Percentiles rank a stretch among this genome's conserved stretches.
Evolutionary conservation across 1,140 invertebrate species (phyloP).

Genomic region (Drosophila tristis): DNA sequence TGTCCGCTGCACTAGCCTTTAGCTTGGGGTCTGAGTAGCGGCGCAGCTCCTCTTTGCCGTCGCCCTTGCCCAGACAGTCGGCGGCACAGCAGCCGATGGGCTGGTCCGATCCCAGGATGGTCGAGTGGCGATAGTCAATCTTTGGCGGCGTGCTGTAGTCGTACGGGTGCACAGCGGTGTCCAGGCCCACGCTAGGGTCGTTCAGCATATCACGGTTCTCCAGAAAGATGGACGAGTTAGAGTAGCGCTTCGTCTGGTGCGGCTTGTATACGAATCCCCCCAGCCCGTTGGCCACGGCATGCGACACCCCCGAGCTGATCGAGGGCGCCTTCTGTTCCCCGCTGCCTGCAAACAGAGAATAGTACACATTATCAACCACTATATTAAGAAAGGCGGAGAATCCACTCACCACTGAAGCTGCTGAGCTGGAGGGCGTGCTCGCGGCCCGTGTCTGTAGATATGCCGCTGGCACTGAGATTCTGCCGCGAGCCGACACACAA

Average conservation of each 20-base stretch:
- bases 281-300: slow-evolving; percentile 76
- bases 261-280: slow-evolving; percentile 78
- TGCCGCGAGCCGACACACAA: slow-evolving; percentile 76
- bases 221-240: slow-evolving; percentile 82
- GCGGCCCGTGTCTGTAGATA: slow-evolving; percentile 78
- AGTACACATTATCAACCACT: background rate
- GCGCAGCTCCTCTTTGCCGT: slow-evolving; percentile 66
- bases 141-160: slow-evolving; percentile 78
- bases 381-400: too few relatives aligned
- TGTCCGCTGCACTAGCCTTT: slow-evolving; percentile 45
- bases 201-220: slow-evolving; percentile 84
- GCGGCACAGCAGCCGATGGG: slow-evolving; percentile 53
- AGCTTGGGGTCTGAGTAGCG: slow-evolving; percentile 85
- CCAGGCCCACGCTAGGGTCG: slow-evolving; percentile 66
- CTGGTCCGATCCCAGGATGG: slow-evolving; percentile 63
- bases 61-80: slow-evolving; percentile 55
- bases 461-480: slow-evolving; percentile 80
- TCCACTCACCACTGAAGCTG: slow-evolving; percentile 75
- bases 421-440: slow-evolving; percentile 76
- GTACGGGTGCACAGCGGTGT: slow-evolving; percentile 55
- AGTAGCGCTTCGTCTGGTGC: slow-evolving; percentile 77
- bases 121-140: slow-evolving; percentile 74
- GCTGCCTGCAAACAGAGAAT: slow-evolving; percentile 52
- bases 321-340: slow-evolving; percentile 78
- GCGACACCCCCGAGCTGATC: slow-evolving; percentile 78